Percentiles rank a stretch among this genome's conserved stretches.
These are phyloP conservation scores for Bombylius major DNA, from an alignment of 2,888 invertebrate genomes.

Conservation along the genomic window DNA sequence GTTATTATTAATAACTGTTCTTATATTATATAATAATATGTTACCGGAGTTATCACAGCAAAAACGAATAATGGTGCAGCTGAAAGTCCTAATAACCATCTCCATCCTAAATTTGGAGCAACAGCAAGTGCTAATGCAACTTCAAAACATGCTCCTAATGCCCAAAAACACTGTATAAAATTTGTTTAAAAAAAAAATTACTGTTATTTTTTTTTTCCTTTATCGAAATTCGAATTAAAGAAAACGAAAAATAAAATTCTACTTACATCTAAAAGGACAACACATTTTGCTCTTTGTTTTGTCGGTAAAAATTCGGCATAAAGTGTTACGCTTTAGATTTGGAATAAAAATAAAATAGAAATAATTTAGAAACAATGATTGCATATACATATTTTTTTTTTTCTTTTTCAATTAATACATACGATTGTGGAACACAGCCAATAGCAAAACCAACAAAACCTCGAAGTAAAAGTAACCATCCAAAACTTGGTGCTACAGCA, in stretches of 20 bases:
- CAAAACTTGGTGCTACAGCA: constrained; percentile 79
- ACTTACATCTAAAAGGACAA: constrained; percentile 85
- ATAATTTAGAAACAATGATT: background rate
- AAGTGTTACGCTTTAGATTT: constrained; percentile 64
- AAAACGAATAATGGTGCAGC: constrained; percentile 78
- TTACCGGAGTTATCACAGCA: constrained; percentile 65
- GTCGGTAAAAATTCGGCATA: constrained; percentile 94
- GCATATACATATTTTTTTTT: constrained; percentile 14
- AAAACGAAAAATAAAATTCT: constrained; percentile 2
- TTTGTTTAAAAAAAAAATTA: background rate
- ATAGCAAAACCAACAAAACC: constrained; percentile 92
- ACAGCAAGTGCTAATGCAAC: constrained; percentile 78
- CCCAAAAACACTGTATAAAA: constrained; percentile 77
- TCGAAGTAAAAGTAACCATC: constrained; percentile 80
- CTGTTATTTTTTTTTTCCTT: background rate
- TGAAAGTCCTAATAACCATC: constrained; percentile 84
- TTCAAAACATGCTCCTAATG: constrained; percentile 87
- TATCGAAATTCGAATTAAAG: background rate
- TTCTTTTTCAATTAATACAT: constrained; percentile 38
- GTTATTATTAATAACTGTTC: no score
- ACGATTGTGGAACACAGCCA: constrained; percentile 95
- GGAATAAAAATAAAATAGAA: constrained; percentile 17
- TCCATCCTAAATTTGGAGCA: constrained; percentile 85
- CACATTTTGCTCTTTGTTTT: constrained; percentile 87
- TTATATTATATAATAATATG: constrained; percentile 16